Conservation (phyloP, 2,888 invertebrate genomes). For the Scaptomyza parva region DNA sequence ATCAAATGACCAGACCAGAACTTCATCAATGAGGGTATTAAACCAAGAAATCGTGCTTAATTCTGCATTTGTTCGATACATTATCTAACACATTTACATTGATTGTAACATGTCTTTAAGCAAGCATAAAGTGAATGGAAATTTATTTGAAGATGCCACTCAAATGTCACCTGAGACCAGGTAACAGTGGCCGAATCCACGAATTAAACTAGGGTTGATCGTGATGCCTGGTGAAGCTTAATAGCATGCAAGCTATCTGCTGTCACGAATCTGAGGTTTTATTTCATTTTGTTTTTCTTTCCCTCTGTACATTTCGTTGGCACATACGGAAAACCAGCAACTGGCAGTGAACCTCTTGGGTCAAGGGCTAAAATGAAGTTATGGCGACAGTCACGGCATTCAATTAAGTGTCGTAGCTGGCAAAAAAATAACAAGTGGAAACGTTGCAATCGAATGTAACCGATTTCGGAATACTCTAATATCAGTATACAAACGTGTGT, state of each 20-base stretch:
- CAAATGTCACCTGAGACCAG: constrained; percentile 31
- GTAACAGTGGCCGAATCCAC: neutral
- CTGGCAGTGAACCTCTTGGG: neutral
- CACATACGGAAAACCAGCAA: neutral
- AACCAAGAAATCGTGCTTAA: neutral
- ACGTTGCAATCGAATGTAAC: too few species aligned
- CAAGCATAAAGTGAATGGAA: constrained; percentile 12
- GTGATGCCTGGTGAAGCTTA: constrained; percentile 38
- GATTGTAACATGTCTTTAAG: neutral
- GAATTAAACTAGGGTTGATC: constrained; percentile 23
- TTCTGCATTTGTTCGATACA: neutral
- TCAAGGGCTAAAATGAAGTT: constrained; percentile 7
- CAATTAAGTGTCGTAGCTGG: constrained; percentile 9
- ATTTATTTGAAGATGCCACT: constrained; percentile 27
- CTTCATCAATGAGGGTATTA: neutral
- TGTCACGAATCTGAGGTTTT: constrained; percentile 27
- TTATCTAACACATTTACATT: neutral
- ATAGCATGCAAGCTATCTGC: constrained; percentile 37
- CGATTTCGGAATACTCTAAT: too few species aligned
- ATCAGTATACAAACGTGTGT: too few species aligned
- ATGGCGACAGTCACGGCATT: neutral
- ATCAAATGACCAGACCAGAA: constrained; percentile 19
- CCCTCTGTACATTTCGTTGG: constrained; percentile 25
- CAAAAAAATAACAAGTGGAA: neutral
- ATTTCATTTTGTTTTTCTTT: constrained; percentile 17